These are phyloP conservation scores for Dasysyrphus albostriatus DNA, from an alignment of 2,888 invertebrate genomes.

Conservation along the genomic window DNA sequence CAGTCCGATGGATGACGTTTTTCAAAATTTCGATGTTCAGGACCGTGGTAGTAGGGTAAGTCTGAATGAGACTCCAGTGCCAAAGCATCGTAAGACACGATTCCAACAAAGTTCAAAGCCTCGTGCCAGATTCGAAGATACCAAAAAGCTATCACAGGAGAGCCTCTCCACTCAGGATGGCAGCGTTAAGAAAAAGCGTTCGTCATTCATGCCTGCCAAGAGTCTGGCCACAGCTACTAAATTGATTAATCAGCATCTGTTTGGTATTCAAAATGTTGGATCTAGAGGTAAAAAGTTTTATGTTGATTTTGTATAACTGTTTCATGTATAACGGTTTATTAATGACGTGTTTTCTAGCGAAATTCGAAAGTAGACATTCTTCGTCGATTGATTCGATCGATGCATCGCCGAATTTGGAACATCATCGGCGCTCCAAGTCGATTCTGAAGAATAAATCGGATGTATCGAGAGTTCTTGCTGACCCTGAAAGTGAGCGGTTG, in stretches of 20 bases:
- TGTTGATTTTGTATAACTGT: neutral
- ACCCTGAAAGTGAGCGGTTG: conserved; percentile 91
- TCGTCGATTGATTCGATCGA: conserved; percentile 89
- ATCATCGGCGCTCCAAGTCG: conserved; percentile 89
- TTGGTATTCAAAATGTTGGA: conserved; percentile 86
- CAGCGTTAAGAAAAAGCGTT: conserved; percentile 83
- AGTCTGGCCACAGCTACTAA: conserved; percentile 89
- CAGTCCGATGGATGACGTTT: conserved; percentile 86
- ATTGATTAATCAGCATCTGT: conserved; percentile 90
- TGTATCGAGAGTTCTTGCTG: conserved; percentile 85
- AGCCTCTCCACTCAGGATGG: conserved; percentile 81
- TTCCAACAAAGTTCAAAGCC: conserved; percentile 88
- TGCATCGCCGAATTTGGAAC: conserved; percentile 87
- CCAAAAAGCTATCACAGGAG: conserved; percentile 85
- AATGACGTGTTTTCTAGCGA: conserved; percentile 78
- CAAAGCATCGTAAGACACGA: conserved; percentile 93
- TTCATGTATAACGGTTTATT: conserved; percentile 65
- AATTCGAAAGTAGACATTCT: conserved; percentile 87
- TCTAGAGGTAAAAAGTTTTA: conserved; percentile 81
- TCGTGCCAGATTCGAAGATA: conserved; percentile 84
- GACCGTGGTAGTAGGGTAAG: conserved; percentile 85
- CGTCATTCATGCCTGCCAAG: conserved; percentile 87
- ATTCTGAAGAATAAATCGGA: conserved; percentile 90
- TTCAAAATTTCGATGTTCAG: conserved; percentile 85
- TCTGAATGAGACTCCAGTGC: conserved; percentile 88